Base-by-base conservation (phyloP, 2,113 vertebrate genomes). In the Tursiops truncatus region DNA sequence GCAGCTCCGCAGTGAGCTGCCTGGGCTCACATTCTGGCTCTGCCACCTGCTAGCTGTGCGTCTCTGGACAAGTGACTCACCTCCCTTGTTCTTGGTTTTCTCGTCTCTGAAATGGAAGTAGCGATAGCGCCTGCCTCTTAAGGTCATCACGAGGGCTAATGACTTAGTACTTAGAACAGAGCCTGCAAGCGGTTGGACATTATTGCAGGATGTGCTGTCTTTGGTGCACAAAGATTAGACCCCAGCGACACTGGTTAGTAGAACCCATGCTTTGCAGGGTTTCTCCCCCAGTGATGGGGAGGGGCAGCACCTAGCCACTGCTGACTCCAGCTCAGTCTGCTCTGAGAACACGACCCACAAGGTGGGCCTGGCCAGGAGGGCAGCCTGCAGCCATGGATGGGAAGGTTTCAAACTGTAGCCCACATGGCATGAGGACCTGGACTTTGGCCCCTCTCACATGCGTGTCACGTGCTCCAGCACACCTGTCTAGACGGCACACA, bases 191-290 rank as follows among this genome's bases (percentile, higher is more conserved):
- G 58, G 21, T 7, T 13, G 41, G 36, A 58, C 21, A 15, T 36
- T 18, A 4, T 0, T 0, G 0, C 1, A 28, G 25, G 26, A 44
- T 1, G 4, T 0, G 4, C 33, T 25, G 12, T 67, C 33, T 53
- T 14, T 0, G 4, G 58, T 9, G 47, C 17, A 23, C 38, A 36
- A 84, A 31, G 67, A 47, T 6, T 1, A 60, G 36, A 56, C 44
- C 44, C 33, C 4, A 18, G 33, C 11, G 93, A 86, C 68, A 44
- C 63, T 12, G 38, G 53, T 21, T 41, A 9, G 44, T 0, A 36
- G 91, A 41, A 76, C 9, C 62, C 10, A 56, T 0, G 65, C 77
- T 56, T 33, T 28, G 38, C 28, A 21, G 38, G 60, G 36, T 9
- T 26, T 23, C 44, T 74, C 23, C 53, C n/a, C 47, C 10, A 14